Conservation (phyloP, 37 sponge, comb jelly and placozoan species). For the Oopsacas minuta region DNA sequence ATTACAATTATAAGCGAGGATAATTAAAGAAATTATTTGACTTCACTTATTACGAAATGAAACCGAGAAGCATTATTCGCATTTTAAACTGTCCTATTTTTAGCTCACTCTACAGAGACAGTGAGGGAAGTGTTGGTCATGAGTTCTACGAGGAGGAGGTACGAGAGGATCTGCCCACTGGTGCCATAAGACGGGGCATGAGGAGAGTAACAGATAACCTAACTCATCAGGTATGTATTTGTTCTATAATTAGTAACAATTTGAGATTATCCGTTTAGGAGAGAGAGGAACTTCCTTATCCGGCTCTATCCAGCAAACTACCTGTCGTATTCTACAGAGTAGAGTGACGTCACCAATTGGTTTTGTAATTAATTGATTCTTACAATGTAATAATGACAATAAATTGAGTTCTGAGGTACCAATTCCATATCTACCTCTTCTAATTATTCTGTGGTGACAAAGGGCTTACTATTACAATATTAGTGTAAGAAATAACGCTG, state of each 20-base stretch:
- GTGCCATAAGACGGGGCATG: not conserved
- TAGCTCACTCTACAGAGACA: not conserved
- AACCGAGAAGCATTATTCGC: too few species aligned
- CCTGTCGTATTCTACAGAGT: not conserved
- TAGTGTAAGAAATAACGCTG: too few species aligned
- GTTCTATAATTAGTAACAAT: not conserved
- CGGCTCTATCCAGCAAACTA: not conserved
- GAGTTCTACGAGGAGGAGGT: conserved; percentile 14
- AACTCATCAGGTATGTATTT: not conserved
- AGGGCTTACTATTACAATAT: too few species aligned
- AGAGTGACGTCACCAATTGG: not conserved
- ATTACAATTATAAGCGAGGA: too few species aligned
- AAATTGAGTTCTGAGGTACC: too few species aligned
- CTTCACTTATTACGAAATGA: too few species aligned
- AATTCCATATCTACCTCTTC: too few species aligned
- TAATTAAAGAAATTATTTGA: too few species aligned
- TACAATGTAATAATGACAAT: too few species aligned
- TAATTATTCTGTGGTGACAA: too few species aligned
- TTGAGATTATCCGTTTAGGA: not conserved
- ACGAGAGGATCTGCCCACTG: not conserved
- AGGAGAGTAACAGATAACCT: not conserved
- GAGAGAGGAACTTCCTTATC: not conserved
- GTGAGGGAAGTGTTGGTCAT: not conserved
- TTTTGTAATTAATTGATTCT: not conserved
- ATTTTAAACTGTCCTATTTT: not conserved